Percentiles rank a stretch among this genome's conserved stretches.
Conservation (phyloP, 2,888 invertebrate species). For the Cistogaster globosa region DNA sequence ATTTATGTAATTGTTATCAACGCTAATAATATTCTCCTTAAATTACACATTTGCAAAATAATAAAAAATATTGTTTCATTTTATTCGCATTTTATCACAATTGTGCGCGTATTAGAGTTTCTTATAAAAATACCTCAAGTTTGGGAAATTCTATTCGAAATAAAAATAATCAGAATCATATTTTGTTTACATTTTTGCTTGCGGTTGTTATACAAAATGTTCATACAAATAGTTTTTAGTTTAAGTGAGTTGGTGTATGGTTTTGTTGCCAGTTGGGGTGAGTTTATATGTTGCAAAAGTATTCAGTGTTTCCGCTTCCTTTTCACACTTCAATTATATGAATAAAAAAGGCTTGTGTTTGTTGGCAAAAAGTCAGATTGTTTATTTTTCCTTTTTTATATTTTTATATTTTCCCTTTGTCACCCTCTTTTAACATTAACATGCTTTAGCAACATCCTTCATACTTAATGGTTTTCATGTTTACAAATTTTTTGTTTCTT, state of each 20-base stretch:
- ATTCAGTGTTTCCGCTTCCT: slow-evolving; percentile 32
- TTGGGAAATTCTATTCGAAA: neutral
- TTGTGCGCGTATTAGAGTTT: neutral
- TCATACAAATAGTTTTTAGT: slow-evolving; percentile 71
- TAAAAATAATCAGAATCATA: slow-evolving; percentile 26
- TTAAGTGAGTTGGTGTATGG: slow-evolving; percentile 35
- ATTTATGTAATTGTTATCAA: too few relatives aligned
- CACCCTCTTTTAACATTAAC: slow-evolving; percentile 5
- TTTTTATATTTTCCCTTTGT: slow-evolving; percentile 8
- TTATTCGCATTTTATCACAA: neutral
- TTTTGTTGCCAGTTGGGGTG: too few relatives aligned
- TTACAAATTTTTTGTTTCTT: too few relatives aligned
- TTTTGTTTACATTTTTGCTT: slow-evolving; percentile 37
- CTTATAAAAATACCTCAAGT: slow-evolving; percentile 6
- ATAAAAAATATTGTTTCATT: neutral
- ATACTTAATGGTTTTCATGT: slow-evolving; percentile 9
- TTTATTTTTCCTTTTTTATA: neutral
- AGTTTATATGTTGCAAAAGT: slow-evolving; percentile 3
- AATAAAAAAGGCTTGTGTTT: neutral
- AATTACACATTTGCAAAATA: neutral
- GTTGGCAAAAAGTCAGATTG: slow-evolving; percentile 10
- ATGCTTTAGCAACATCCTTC: slow-evolving; percentile 7
- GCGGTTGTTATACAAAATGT: slow-evolving; percentile 50
- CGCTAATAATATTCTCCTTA: too few relatives aligned
- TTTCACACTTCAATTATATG: neutral